Evolutionary conservation across 2,888 invertebrate species (phyloP), one percentile per base, ranked within the genome.

Genomic region (Microplitis manilae): DNA sequence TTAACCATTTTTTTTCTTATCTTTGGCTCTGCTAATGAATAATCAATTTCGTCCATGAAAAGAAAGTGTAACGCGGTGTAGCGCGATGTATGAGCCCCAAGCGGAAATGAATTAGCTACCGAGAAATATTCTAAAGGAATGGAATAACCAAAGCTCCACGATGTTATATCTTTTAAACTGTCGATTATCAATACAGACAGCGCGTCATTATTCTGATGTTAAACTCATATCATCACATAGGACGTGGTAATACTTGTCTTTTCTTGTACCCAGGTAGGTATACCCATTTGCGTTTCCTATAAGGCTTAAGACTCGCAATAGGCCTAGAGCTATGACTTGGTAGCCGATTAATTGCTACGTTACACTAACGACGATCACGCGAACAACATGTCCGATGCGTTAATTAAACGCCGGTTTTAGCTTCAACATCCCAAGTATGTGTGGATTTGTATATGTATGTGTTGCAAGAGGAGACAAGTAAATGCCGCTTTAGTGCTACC

Each of bases 31-130:
- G 13, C 9, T 50, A 13, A 50, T 50, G 50, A 13, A 50, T 62
- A 62, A 62, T 17, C n/a, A 62, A 62, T 62, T 20, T 62, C 17
- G 15, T 62, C 30, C 30, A 62, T 62, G 8, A 41, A 64, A 67
- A 20, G 20, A 65, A 50, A 64, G 41, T 73, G 64, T 40, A 50
- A 64, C 15, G 20, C 6, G 64, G 64, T 68, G 60, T 40, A 50
- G 41, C 15, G 20, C 6, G 64, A 50, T 68, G 60, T 8, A 40
- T 50, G 60, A 30, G 65, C 73, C 65, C 39, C 39, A 38, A 59
- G 70, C 77, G 77, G 77, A 77, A 73, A 65, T 77, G 65, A 70
- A 68, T 13, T 69, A 30, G 68, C 71, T 76, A 64, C 69, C 62
- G 68, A 30, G 73, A 17, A 62, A 50, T 30, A 30, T 30, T 30